Conservation (phyloP, 2,797 vertebrate species). For the Cercopithecus mitis region DNA sequence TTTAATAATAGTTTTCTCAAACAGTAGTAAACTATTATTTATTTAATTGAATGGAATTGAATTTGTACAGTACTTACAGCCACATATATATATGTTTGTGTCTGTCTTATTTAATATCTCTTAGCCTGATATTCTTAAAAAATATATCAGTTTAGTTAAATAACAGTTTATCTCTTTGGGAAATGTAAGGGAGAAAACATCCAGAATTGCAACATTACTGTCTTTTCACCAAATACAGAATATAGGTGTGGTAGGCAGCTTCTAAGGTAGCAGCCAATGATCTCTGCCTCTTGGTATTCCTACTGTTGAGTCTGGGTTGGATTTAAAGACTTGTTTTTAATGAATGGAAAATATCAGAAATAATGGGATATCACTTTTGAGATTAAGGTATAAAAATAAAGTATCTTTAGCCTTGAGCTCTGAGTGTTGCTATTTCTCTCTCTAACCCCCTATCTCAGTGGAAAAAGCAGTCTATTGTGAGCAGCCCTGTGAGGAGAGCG, state of each 20-base stretch:
- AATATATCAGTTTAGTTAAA: background rate
- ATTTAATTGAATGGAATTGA: background rate
- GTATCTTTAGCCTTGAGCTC: background rate
- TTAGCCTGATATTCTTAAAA: background rate
- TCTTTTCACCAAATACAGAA: background rate
- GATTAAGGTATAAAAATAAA: background rate
- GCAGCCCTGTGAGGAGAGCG: accelerated
- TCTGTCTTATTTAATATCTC: background rate
- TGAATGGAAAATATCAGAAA: background rate
- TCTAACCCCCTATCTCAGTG: background rate
- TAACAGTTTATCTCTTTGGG: background rate
- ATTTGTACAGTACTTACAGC: background rate
- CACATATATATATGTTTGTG: background rate
- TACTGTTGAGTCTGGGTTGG: background rate
- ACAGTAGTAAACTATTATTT: background rate
- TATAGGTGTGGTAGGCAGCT: background rate
- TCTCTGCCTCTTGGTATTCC: background rate
- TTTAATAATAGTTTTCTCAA: background rate
- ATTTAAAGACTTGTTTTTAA: background rate
- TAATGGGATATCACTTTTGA: background rate
- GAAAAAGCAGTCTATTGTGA: background rate
- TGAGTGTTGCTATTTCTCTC: background rate
- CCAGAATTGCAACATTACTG: background rate
- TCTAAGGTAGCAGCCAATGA: background rate
- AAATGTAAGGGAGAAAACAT: background rate